Evolutionary conservation across 2,888 invertebrate genomes (phyloP), one percentile per base, ranked within the genome.

Genomic region (Netelia melanura): DNA sequence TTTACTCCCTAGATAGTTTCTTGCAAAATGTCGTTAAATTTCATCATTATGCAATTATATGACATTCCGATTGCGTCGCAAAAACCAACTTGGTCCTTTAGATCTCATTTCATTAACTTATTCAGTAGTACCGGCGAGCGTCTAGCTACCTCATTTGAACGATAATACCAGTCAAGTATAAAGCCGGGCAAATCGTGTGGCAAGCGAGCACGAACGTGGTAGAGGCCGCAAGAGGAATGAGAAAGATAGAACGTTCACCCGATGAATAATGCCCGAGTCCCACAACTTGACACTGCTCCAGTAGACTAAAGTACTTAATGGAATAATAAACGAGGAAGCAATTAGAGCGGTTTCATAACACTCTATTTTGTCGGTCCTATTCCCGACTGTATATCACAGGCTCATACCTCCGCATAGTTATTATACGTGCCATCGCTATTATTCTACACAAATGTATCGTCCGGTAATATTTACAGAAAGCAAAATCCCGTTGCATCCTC

Each of bases 271-370:
- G 86, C 81, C 64, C 75, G 58, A 67, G 68, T 86, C 72, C 72
- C 88, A 88, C 85, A 89, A 90, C 89, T 90, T 90, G 90, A 88
- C 88, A 87, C 87, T 87, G 81, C 83, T 80, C 77, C 86, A 76
- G 86, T 86, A 89, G 88, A 90, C 88, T 87, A 75, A 81, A 86
- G 86, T 86, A 87, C 87, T 88, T 90, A 90, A 90, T 90, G 90
- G 90, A 90, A 90, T 90, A 90, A 90, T 90, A 90, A 90, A 90
- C 87, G 90, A 90, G 89, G 71, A 88, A 85, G 88, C 90, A 90
- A 90, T 90, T 90, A 90, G 87, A 88, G 83, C 85, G 84, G 87
- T 87, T 89, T 87, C 87, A 85, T 84, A 87, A 88, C 85, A 86
- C 77, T 77, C 86, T 83, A 85, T 89, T 87, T 68, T 84, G 79